Evolutionary conservation across 2,797 vertebrate species (phyloP).

Genomic region (Lagorchestes hirsutus): DNA sequence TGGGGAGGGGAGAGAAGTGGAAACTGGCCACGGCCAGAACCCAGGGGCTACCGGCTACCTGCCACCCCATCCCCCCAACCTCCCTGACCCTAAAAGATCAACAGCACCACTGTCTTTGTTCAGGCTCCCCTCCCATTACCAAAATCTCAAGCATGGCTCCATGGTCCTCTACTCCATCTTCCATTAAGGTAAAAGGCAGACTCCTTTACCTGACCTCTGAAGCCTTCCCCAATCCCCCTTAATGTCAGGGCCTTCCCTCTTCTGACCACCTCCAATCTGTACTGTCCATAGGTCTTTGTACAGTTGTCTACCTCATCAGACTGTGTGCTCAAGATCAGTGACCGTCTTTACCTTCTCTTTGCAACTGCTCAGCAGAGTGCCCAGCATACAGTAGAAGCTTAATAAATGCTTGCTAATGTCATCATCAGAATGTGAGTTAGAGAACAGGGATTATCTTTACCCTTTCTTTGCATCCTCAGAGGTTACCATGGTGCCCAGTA

Average conservation of each 20-base stretch:
- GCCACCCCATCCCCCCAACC: rapidly evolving
- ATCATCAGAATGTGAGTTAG: not conserved
- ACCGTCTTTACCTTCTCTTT: too few species aligned
- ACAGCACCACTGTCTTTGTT: not conserved
- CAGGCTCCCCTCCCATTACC: rapidly evolving
- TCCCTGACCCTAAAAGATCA: not conserved
- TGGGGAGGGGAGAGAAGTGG: not conserved
- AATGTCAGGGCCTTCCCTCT: not conserved
- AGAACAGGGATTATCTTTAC: too few species aligned
- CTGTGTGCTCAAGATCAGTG: too few species aligned
- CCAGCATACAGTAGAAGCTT: too few species aligned
- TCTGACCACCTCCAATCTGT: not conserved
- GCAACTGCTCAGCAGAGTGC: too few species aligned
- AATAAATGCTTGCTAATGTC: too few species aligned
- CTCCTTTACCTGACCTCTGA: not conserved
- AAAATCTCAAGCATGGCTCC: not conserved
- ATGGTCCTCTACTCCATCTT: rapidly evolving
- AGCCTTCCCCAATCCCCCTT: not conserved
- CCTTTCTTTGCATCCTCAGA: too few species aligned
- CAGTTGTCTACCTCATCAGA: not conserved
- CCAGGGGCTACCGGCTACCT: not conserved
- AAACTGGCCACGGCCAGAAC: rapidly evolving
- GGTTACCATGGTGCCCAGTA: too few species aligned
- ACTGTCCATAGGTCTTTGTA: not conserved
- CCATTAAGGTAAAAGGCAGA: rapidly evolving